These are phyloP conservation scores for Typhlomys cinereus DNA, from an alignment of 2,113 vertebrate species.

Conservation along the genomic window DNA sequence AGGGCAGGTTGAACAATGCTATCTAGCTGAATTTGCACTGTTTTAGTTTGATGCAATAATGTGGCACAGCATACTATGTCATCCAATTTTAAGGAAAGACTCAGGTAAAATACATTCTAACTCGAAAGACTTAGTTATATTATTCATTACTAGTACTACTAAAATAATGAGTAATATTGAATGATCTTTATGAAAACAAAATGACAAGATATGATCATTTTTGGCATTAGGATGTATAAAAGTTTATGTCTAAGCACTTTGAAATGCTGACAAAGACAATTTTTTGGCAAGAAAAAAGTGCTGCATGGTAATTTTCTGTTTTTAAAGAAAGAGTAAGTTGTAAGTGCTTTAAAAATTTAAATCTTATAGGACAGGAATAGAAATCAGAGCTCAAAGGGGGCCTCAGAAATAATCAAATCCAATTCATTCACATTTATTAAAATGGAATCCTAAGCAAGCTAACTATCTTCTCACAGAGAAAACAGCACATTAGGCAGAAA, in stretches of 20 bases:
- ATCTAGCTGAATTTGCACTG: neutral
- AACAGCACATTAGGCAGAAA: neutral
- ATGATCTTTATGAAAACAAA: slow-evolving; percentile 46
- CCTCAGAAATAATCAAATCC: slow-evolving; percentile 41
- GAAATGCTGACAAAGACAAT: slow-evolving; percentile 56
- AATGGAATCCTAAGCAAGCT: neutral
- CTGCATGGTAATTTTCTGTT: slow-evolving; percentile 43
- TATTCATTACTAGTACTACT: slow-evolving; percentile 20
- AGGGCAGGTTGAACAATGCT: neutral
- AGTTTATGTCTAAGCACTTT: slow-evolving; percentile 59
- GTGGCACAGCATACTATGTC: neutral
- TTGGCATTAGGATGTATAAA: slow-evolving; percentile 18
- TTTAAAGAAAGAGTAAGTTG: slow-evolving; percentile 48
- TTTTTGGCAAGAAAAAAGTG: slow-evolving; percentile 43
- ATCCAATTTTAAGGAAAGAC: slow-evolving; percentile 46
- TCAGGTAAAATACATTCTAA: neutral
- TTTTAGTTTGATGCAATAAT: slow-evolving; percentile 45
- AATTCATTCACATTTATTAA: slow-evolving; percentile 18
- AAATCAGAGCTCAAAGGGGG: slow-evolving; percentile 59
- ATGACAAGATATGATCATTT: slow-evolving; percentile 42
- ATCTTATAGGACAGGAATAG: slow-evolving; percentile 41
- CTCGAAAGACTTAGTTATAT: slow-evolving; percentile 44
- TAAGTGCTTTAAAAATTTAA: slow-evolving; percentile 71
- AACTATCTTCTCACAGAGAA: neutral
- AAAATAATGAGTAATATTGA: slow-evolving; percentile 37